Evolutionary conservation across 1,140 invertebrate genomes (phyloP).

Genomic region (Trichonephila clavata): DNA sequence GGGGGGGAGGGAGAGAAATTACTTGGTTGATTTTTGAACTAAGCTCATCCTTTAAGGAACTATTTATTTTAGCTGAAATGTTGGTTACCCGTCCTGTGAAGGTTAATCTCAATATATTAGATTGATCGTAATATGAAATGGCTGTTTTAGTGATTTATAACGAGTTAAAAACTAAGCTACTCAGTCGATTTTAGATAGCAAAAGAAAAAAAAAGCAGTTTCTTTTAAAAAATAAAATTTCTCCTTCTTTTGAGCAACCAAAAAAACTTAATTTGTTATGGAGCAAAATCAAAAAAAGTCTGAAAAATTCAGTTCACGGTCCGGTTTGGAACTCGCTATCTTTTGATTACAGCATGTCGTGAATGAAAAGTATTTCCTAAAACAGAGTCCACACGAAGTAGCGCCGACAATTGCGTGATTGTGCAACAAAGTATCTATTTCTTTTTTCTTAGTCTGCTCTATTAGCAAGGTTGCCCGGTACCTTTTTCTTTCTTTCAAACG

Average conservation of each 20-base stretch:
- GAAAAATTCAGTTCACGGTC: not conserved
- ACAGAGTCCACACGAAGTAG: not conserved
- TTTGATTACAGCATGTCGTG: not conserved
- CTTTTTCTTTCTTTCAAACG: conserved; percentile 1
- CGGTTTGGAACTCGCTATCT: not conserved
- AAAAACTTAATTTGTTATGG: not conserved
- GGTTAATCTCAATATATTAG: too few species aligned
- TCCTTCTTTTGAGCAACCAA: too few species aligned
- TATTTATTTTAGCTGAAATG: too few species aligned
- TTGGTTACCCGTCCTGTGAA: too few species aligned
- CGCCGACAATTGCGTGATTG: not conserved
- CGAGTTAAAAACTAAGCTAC: too few species aligned
- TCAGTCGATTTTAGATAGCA: too few species aligned
- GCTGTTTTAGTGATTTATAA: too few species aligned
- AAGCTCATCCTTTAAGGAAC: too few species aligned
- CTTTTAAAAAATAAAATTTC: not conserved
- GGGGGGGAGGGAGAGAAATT: too few species aligned
- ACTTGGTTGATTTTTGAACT: too few species aligned
- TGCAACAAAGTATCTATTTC: conserved; percentile 12
- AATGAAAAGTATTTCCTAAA: not conserved
- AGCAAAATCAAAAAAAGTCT: not conserved
- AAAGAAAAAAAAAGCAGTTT: not conserved
- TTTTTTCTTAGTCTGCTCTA: not conserved
- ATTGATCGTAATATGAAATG: too few species aligned
- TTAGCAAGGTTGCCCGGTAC: not conserved